Conservation (phyloP, 92 coral and sea anemone genomes). For the Muricea muricata region DNA sequence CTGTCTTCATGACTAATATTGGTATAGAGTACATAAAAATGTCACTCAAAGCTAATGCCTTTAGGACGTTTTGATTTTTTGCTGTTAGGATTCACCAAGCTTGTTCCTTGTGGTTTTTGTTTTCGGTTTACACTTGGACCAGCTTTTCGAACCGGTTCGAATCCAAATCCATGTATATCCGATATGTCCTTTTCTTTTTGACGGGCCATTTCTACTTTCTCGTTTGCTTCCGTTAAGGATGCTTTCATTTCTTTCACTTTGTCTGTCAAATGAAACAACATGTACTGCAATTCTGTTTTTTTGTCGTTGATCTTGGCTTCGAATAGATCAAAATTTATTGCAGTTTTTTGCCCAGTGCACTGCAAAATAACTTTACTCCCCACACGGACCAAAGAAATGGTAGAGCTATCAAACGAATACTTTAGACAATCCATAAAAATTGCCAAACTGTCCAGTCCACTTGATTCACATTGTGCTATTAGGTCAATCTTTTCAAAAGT, state of each 20-base stretch:
- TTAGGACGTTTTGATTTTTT: constrained; percentile 21
- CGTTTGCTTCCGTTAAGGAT: background rate
- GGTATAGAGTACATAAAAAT: too few species aligned
- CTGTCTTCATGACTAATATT: too few species aligned
- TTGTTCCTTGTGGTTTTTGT: constrained; percentile 14
- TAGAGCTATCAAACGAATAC: background rate
- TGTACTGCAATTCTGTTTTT: constrained; percentile 1
- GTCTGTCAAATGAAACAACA: constrained; percentile 31
- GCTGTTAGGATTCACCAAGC: constrained; percentile 37
- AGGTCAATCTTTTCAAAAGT: constrained; percentile 5
- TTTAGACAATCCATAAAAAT: background rate
- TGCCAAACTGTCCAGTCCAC: background rate
- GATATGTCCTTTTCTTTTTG: background rate
- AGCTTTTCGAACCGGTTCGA: constrained; percentile 9
- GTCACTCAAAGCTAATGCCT: constrained; percentile 44
- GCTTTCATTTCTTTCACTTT: constrained; percentile 12
- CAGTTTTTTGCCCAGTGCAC: background rate
- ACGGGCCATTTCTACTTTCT: constrained; percentile 1
- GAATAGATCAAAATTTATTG: constrained; percentile 14
- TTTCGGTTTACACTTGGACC: background rate
- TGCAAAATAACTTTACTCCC: constrained; percentile 16
- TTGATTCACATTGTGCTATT: background rate
- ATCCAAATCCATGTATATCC: constrained; percentile 7
- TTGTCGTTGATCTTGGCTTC: constrained; percentile 25
- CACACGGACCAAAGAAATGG: constrained; percentile 5